Percentiles rank a stretch among this genome's conserved stretches.
Conservation (phyloP, 2,888 invertebrate species). For the Eurytoma californica region DNA sequence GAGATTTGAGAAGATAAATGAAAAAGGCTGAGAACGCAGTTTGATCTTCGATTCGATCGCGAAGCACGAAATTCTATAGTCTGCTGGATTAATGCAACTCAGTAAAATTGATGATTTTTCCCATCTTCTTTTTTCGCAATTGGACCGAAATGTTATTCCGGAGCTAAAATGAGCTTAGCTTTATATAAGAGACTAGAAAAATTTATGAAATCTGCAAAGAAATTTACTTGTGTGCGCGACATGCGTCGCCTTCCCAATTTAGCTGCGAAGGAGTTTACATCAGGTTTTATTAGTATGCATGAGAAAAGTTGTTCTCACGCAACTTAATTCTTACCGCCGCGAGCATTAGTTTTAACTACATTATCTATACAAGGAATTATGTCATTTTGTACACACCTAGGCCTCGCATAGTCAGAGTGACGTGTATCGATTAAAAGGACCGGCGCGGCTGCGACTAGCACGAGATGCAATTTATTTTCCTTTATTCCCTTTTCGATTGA, state of each 20-base stretch:
- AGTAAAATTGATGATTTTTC: no score
- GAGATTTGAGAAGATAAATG: no score
- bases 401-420: neutral
- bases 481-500: no score
- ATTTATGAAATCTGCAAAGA: neutral
- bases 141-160: no score
- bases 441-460: no score
- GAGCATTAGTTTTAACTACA: neutral
- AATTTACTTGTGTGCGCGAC: neutral
- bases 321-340: neutral
- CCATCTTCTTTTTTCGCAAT: no score
- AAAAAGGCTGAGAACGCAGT: no score
- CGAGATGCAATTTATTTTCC: no score
- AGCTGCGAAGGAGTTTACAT: neutral
- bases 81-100: no score
- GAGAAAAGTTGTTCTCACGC: slow-evolving; percentile 61
- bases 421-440: slow-evolving; percentile 22
- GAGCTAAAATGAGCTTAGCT: neutral
- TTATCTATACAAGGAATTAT: neutral
- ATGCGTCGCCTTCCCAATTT: slow-evolving; percentile 13
- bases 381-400: neutral
- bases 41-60: no score
- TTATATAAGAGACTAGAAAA: neutral
- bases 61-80: no score
- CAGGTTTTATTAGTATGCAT: slow-evolving; percentile 63